phyloP scores from a whole-genome alignment of 2,113 vertebrate genomes.

The Cyprinus carpio region DNA sequence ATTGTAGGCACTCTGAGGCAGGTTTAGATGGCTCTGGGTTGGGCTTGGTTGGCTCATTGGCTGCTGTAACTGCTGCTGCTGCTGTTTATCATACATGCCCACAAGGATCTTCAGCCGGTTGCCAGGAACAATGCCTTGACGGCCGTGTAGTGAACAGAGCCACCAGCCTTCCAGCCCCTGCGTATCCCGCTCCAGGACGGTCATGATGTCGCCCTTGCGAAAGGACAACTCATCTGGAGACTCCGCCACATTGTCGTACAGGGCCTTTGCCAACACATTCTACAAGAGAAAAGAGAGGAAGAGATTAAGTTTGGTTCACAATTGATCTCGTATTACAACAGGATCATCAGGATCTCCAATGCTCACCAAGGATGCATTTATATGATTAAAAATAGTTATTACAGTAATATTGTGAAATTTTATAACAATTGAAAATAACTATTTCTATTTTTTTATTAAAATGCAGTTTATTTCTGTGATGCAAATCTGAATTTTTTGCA shows the following conservation, averaged over 20 bases:
- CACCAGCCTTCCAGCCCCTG: constrained; percentile 97
- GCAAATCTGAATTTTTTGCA: too few relatives aligned
- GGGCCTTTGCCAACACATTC: constrained; percentile 96
- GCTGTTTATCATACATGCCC: constrained; percentile 93
- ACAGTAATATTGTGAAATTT: too few relatives aligned
- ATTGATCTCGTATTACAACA: not conserved
- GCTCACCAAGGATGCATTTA: too few relatives aligned
- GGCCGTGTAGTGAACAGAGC: constrained; percentile 95
- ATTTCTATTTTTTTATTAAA: too few relatives aligned
- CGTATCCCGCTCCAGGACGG: constrained; percentile 94
- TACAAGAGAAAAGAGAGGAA: constrained; percentile 60
- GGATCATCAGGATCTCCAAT: not conserved
- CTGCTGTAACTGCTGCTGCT: constrained; percentile 46
- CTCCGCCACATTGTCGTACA: constrained; percentile 97
- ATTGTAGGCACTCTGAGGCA: constrained; percentile 74
- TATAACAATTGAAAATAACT: too few relatives aligned
- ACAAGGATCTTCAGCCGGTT: constrained; percentile 97
- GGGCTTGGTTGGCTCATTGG: constrained; percentile 44
- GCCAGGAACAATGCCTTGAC: constrained; percentile 95
- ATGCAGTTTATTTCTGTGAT: too few relatives aligned
- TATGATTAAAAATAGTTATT: too few relatives aligned
- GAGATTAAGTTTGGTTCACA: not conserved
- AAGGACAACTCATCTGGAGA: constrained; percentile 97
- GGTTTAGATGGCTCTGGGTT: constrained; percentile 66
- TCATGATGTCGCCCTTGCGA: constrained; percentile 99